These are phyloP conservation scores for Tupaia tana DNA, from an alignment of 2,113 vertebrate genomes.

Conservation along the genomic window DNA sequence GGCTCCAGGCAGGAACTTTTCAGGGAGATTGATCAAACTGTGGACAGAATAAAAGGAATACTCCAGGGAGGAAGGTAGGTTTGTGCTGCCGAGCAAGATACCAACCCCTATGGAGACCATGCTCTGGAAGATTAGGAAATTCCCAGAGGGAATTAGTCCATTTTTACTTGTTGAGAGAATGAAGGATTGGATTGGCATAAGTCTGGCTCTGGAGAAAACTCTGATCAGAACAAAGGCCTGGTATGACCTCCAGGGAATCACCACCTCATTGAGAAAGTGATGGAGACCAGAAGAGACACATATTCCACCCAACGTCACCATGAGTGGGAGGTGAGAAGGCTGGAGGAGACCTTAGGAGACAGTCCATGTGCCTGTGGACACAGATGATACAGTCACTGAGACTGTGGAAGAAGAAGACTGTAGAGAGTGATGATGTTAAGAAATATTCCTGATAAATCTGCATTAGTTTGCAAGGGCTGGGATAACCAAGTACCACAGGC, in stretches of 20 bases:
- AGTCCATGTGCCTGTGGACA: background rate
- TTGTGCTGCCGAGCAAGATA: background rate
- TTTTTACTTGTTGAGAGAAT: no score
- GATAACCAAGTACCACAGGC: background rate
- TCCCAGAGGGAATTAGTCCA: background rate
- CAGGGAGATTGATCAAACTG: rapidly evolving
- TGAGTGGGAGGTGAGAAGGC: no score
- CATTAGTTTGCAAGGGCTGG: background rate
- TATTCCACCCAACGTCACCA: background rate
- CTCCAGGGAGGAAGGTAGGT: background rate
- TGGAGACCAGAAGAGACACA: background rate
- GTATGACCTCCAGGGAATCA: background rate
- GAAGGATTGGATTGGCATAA: background rate
- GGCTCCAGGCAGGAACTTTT: background rate
- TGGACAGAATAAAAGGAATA: background rate
- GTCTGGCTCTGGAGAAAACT: background rate
- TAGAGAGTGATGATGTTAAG: background rate
- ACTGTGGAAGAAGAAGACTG: background rate
- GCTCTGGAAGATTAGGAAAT: no score
- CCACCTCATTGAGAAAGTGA: background rate
- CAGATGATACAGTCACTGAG: background rate
- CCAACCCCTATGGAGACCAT: background rate
- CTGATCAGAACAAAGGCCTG: background rate
- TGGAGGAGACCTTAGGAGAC: background rate
- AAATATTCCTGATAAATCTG: background rate